Evolutionary conservation across 2,113 vertebrate species (phyloP).

Genomic region (Paracanthobrama guichenoti): DNA sequence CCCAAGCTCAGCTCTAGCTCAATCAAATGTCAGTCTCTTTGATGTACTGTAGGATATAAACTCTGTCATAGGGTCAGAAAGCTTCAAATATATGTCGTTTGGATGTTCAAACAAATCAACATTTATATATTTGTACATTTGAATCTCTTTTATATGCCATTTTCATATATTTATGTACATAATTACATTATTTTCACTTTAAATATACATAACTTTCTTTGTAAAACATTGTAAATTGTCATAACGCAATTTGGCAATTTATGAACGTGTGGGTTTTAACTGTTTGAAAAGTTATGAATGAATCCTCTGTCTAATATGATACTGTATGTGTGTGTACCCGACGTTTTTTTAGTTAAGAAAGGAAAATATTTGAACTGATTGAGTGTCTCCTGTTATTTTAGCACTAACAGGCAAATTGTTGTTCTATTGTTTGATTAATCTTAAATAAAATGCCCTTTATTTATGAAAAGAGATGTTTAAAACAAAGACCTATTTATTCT

Average conservation of each 20-base stretch:
- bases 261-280: background rate
- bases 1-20: background rate
- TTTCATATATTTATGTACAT: background rate
- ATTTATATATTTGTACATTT: background rate
- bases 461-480: background rate
- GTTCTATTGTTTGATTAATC: background rate
- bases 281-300: background rate
- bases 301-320: background rate
- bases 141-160: background rate
- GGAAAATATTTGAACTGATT: background rate
- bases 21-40: background rate
- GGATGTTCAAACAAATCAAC: background rate
- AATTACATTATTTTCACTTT: background rate
- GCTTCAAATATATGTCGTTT: background rate
- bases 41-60: background rate
- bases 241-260: background rate
- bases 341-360: background rate
- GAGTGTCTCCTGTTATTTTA: background rate
- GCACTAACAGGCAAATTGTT: background rate
- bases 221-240: background rate
- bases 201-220: background rate
- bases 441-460: background rate
- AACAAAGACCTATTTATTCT: background rate
- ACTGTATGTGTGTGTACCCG: background rate
- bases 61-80: background rate